Evolutionary conservation across 1,140 invertebrate species (phyloP).

Genomic region (Aphelenchoides fujianensis): DNA sequence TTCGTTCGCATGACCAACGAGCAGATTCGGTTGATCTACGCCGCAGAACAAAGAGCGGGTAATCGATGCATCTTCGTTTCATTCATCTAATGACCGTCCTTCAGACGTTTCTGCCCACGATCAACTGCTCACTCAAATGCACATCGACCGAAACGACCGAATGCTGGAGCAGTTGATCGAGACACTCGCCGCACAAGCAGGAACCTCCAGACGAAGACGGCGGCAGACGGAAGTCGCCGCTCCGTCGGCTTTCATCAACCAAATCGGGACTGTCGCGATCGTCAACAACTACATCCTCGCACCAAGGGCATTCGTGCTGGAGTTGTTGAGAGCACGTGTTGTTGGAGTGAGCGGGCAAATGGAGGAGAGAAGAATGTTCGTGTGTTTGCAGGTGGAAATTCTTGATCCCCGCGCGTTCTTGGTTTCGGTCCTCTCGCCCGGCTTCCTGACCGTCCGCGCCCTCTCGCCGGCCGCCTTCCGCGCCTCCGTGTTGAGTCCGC

Average conservation of each 20-base stretch:
- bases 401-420: constrained; percentile 7
- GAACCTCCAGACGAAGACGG: too few relatives aligned
- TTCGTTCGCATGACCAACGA: not conserved
- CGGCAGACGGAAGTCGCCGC: not conserved
- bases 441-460: constrained; percentile 19
- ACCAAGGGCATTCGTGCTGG: not conserved
- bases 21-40: not conserved
- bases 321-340: not conserved
- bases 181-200: not conserved
- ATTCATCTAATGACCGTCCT: too few relatives aligned
- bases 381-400: too few relatives aligned
- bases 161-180: not conserved
- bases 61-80: not conserved
- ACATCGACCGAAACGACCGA: not conserved
- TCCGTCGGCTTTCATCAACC: not conserved
- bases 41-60: not conserved
- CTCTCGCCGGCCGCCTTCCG: constrained; percentile 33
- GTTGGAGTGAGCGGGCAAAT: constrained; percentile 1
- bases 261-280: not conserved
- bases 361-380: too few relatives aligned
- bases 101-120: not conserved
- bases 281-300: not conserved
- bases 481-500: constrained; percentile 32
- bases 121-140: not conserved
- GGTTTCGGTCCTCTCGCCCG: not conserved